Evolutionary conservation across 2,888 invertebrate species (phyloP).

Genomic region (Globia sparganii): DNA sequence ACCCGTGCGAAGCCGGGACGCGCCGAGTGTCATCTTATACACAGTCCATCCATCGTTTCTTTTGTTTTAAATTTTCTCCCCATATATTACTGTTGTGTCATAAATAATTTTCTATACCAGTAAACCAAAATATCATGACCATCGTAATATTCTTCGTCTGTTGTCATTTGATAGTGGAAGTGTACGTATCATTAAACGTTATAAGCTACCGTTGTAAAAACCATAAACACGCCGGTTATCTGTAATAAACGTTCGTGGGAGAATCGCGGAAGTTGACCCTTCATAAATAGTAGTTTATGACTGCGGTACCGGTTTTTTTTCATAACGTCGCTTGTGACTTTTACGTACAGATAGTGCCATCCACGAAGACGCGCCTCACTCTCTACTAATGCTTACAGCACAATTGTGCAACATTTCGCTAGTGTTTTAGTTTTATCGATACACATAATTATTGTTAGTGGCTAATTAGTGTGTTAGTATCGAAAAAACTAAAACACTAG

Average conservation of each 20-base stretch:
- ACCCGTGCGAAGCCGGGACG: too few species aligned
- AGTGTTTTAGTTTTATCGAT: too few species aligned
- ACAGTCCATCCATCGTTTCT: not conserved
- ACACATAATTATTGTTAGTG: too few species aligned
- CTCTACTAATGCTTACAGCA: too few species aligned
- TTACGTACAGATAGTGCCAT: too few species aligned
- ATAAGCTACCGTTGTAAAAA: constrained; percentile 47
- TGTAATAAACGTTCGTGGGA: constrained; percentile 52
- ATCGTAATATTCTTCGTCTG: constrained; percentile 15
- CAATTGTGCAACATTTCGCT: too few species aligned
- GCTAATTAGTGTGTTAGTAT: too few species aligned
- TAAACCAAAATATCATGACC: not conserved
- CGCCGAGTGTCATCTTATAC: too few species aligned
- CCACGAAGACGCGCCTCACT: too few species aligned
- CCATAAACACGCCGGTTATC: constrained; percentile 62
- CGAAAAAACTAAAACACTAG: too few species aligned
- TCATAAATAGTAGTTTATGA: constrained; percentile 66
- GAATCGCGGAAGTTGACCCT: constrained; percentile 63
- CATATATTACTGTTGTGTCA: not conserved
- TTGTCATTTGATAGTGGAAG: constrained; percentile 38
- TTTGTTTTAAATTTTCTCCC: not conserved
- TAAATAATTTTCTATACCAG: not conserved
- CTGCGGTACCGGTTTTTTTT: constrained; percentile 44
- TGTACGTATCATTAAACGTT: constrained; percentile 40
- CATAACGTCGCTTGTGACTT: constrained; percentile 5